Evolutionary conservation across 2,888 invertebrate species (phyloP).

Genomic region (Drosophila kanekoi): DNA sequence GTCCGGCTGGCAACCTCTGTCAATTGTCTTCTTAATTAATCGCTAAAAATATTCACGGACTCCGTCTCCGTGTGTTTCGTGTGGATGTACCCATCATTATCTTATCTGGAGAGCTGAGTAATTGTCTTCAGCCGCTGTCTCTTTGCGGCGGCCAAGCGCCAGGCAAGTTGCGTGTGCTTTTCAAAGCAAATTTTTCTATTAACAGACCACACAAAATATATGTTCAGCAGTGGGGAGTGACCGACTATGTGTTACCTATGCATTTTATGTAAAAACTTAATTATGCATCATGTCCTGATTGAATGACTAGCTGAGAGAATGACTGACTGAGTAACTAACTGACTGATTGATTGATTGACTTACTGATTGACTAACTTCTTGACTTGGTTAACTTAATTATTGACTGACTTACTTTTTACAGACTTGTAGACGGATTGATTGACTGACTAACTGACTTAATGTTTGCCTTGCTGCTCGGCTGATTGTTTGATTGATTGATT

Average conservation of each 20-base stretch:
- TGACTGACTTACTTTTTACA: no score
- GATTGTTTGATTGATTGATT: no score
- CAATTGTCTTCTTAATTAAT: conserved; percentile 42
- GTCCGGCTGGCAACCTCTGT: conserved; percentile 13
- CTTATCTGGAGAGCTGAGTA: conserved; percentile 39
- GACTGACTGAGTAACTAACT: background rate
- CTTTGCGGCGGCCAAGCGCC: background rate
- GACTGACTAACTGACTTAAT: background rate
- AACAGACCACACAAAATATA: background rate
- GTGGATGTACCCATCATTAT: conserved; percentile 29
- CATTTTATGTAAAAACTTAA: background rate
- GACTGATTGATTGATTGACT: no score
- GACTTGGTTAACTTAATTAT: no score
- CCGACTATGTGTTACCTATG: conserved; percentile 4
- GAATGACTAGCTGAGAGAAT: background rate
- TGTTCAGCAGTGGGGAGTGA: background rate
- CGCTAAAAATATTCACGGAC: conserved; percentile 27
- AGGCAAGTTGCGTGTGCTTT: conserved; percentile 1
- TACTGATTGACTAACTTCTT: background rate
- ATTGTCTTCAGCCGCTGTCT: conserved; percentile 16
- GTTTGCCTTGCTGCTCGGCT: no score
- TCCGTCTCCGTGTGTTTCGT: background rate
- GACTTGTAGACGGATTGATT: no score
- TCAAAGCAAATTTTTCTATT: conserved; percentile 2
- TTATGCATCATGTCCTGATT: background rate